phyloP scores from a whole-genome alignment of 2,888 invertebrate species.

The Nemoura dubitans region DNA sequence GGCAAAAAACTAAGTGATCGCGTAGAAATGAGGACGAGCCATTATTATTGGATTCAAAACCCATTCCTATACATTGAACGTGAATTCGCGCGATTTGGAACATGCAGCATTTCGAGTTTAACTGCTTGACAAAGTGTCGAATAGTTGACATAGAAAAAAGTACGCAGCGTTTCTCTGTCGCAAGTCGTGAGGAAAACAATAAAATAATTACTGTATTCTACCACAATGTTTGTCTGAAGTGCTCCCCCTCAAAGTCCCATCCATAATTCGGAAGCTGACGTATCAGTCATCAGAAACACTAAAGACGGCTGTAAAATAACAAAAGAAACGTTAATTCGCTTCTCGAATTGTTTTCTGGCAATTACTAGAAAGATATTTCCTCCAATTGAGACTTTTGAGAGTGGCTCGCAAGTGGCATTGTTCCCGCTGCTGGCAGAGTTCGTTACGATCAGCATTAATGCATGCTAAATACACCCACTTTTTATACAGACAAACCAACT shows the following conservation, averaged over 20 bases:
- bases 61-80: background rate
- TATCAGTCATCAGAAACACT: background rate
- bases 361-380: slow-evolving; percentile 24
- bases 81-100: background rate
- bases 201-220: background rate
- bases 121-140: background rate
- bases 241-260: background rate
- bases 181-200: background rate
- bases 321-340: slow-evolving; percentile 22
- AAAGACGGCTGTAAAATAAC: background rate
- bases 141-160: background rate
- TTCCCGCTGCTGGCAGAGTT: background rate
- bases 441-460: background rate
- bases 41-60: slow-evolving; percentile 5
- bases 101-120: background rate
- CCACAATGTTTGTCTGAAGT: background rate
- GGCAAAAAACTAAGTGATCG: background rate
- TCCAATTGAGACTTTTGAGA: slow-evolving; percentile 31
- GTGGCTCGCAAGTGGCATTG: background rate
- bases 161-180: background rate
- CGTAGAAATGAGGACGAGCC: background rate
- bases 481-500: background rate
- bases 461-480: background rate
- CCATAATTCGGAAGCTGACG: background rate
- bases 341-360: background rate